Evolutionary conservation across 2,888 invertebrate genomes (phyloP).

Genomic region (Acheta domesticus): DNA sequence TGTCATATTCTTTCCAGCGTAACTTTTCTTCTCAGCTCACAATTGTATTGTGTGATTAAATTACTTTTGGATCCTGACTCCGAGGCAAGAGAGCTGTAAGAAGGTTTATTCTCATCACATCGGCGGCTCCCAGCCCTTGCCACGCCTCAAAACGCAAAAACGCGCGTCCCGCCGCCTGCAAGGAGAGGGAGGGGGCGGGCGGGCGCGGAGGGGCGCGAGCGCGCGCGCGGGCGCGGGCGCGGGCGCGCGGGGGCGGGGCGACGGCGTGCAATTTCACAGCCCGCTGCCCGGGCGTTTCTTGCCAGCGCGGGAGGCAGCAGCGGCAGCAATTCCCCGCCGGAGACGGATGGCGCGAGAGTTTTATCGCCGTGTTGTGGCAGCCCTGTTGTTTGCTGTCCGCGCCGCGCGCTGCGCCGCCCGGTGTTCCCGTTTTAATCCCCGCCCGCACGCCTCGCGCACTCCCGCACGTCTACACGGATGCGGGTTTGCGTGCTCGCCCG

Average conservation of each 20-base stretch:
- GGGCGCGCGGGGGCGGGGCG: neutral
- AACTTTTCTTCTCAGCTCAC: no score
- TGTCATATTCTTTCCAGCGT: no score
- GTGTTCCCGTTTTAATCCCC: neutral
- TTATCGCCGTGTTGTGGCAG: neutral
- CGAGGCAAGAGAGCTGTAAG: no score
- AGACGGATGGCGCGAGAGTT: conserved; percentile 5
- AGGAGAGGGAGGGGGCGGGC: neutral
- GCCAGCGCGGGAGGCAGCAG: neutral
- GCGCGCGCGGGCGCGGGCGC: neutral
- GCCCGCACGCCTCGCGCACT: neutral
- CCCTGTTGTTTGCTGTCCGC: conserved; percentile 10
- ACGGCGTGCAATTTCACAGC: conserved; percentile 1
- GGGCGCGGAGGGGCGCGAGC: neutral
- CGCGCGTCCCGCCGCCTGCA: no score
- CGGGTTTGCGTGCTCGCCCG: no score
- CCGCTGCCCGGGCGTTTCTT: conserved; percentile 18
- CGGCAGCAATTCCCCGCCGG: conserved; percentile 18
- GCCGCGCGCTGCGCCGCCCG: conserved; percentile 2
- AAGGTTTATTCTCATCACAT: no score
- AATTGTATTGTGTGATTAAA: no score
- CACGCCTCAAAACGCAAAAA: no score
- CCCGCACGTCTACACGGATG: no score
- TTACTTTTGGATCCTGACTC: no score
- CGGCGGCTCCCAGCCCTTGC: no score